A percentile compares a stretch with the other conserved stretches of the same genome.
Evolutionary conservation across 1,140 invertebrate genomes (phyloP).

Genomic region (Rhizoglyphus robini): DNA sequence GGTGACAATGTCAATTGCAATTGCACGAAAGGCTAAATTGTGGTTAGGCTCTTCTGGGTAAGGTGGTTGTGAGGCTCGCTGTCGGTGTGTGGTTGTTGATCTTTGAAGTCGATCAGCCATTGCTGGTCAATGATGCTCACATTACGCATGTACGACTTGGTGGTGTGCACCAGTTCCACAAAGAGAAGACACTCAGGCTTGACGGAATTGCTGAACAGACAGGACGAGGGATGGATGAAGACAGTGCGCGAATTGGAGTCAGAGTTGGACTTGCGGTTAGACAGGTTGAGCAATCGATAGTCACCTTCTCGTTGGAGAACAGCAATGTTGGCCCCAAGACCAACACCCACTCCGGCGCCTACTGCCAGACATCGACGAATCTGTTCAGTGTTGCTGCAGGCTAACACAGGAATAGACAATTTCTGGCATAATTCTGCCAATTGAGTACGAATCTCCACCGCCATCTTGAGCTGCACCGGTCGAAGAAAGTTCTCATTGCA

Average conservation of each 20-base stretch:
- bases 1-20: too few relatives aligned
- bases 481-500: constrained; percentile 82
- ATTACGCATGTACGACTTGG: constrained; percentile 54
- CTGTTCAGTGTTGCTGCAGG: constrained; percentile 47
- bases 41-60: too few relatives aligned
- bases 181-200: constrained; percentile 68
- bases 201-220: constrained; percentile 46
- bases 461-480: constrained; percentile 66
- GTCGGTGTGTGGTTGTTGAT: too few relatives aligned
- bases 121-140: not conserved
- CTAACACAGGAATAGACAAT: constrained; percentile 48
- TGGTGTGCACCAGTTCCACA: constrained; percentile 73
- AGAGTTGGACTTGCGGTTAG: not conserved
- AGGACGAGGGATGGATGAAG: constrained; percentile 67
- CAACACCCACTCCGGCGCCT: constrained; percentile 40
- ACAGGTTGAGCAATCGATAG: constrained; percentile 53
- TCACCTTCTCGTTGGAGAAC: constrained; percentile 56
- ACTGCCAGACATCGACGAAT: constrained; percentile 17
- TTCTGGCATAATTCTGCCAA: constrained; percentile 58
- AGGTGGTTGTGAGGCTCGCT: too few relatives aligned
- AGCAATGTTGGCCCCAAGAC: constrained; percentile 78
- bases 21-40: too few relatives aligned
- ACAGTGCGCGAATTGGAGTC: constrained; percentile 41
- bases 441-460: constrained; percentile 64
- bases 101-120: not conserved